Base-by-base conservation (phyloP, 2,113 vertebrate species). In the Tenrec ecaudatus region DNA sequence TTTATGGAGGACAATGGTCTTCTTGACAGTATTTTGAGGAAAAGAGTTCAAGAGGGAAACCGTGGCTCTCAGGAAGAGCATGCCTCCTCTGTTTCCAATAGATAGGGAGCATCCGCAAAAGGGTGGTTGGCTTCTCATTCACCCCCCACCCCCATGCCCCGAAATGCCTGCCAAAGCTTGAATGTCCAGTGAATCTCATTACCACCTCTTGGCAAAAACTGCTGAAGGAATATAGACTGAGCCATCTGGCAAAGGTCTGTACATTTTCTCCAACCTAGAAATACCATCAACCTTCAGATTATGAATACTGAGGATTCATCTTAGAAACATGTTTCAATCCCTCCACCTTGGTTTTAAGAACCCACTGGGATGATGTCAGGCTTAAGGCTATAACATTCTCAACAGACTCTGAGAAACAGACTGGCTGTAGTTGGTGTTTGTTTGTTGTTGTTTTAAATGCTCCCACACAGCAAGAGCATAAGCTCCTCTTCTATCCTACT, bases 401-500 rank as follows among this genome's bases (percentile, higher is more conserved):
- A 95, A 94, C 64, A 96, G 91, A 96, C 86, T 89, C 60, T 91
- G 93, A 95, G 97, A 97, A 97, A 76, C 92, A 95, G 85, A 85
- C 60, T 86, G 78, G 90, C 86, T 94, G 38, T 43, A 85, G 53
- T 31, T 33, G 33, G 38, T 62, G 60, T 62, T 60, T 60, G 58
- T 60, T 71, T 71, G n/a, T 22, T 73, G 9, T 31, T 10, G 23
- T 75, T 92, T 93, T 92, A 86, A 97, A 94, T 96, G 82, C 92
- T 97, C 97, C 77, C 93, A 91, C 96, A 84, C 62, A 96, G 92
- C 87, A 77, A 92, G 96, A 97, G 93, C 91, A 96, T 97, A 95
- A 97, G 92, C 90, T 96, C 95, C 92, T 96, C 96, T 97, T 97
- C 95, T 97, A 89, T 96, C 95, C 95, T 92, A 95, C 88, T 96